Evolutionary conservation across 2,797 vertebrate genomes (phyloP).

Genomic region (Podargus strigoides): DNA sequence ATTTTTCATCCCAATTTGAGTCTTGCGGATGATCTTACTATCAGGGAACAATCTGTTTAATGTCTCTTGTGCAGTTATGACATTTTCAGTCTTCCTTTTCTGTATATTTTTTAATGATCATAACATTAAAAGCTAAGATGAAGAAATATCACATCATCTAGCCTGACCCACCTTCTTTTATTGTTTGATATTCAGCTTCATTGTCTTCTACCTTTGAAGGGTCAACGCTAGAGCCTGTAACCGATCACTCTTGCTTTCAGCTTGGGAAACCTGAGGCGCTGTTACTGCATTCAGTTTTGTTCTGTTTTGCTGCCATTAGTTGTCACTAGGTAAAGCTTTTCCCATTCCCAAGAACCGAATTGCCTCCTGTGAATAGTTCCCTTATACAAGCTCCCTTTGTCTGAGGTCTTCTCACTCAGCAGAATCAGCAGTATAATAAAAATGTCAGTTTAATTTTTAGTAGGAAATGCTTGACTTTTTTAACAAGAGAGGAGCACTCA

Average conservation of each 20-base stretch:
- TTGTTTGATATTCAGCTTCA: neutral
- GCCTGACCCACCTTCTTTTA: neutral
- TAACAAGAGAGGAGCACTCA: slow-evolving; percentile 62
- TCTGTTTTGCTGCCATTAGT: slow-evolving; percentile 45
- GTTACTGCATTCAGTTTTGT: slow-evolving; percentile 12
- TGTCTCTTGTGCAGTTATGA: neutral
- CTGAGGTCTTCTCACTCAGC: slow-evolving; percentile 55
- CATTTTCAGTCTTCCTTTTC: neutral
- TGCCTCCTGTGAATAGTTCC: slow-evolving; percentile 65
- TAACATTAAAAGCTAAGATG: neutral
- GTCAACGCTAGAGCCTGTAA: slow-evolving; percentile 28
- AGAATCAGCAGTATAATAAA: slow-evolving; percentile 63
- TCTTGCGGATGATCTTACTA: neutral
- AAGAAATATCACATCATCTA: neutral
- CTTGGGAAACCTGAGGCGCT: slow-evolving; percentile 42
- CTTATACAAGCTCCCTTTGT: slow-evolving; percentile 69
- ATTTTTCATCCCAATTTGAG: neutral
- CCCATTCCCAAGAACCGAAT: slow-evolving; percentile 57
- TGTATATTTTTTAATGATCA: neutral
- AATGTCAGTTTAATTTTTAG: slow-evolving; percentile 67
- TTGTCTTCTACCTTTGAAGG: neutral
- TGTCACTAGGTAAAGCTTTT: slow-evolving; percentile 70
- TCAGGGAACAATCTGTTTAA: neutral
- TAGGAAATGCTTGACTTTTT: slow-evolving; percentile 59
- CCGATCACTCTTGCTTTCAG: slow-evolving; percentile 20